Percentiles rank a stretch among this genome's conserved stretches.
These are phyloP conservation scores for Spinibarbus caldwelli DNA, from an alignment of 2,797 vertebrate species.

Conservation along the genomic window DNA sequence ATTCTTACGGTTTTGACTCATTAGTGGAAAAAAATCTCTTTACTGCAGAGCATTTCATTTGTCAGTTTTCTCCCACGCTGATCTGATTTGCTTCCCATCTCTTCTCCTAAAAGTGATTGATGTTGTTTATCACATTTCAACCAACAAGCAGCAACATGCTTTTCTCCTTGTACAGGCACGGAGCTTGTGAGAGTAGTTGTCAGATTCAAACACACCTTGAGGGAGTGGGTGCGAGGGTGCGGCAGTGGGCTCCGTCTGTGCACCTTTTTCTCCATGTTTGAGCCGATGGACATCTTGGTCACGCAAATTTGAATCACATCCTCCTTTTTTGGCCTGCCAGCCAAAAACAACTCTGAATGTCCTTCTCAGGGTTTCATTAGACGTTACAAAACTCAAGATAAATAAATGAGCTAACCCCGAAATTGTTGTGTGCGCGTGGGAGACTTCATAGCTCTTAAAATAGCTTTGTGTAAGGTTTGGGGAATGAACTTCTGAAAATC, in stretches of 20 bases:
- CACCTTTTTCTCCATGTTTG: background rate
- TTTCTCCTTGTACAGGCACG: slow-evolving; percentile 8
- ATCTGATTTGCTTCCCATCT: background rate
- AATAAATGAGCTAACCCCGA: slow-evolving; percentile 82
- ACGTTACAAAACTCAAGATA: slow-evolving; percentile 77
- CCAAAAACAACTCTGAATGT: slow-evolving; percentile 76
- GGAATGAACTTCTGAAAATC: slow-evolving; percentile 74
- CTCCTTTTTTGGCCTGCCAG: slow-evolving; percentile 35
- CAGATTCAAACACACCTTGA: slow-evolving; percentile 36
- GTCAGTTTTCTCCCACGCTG: slow-evolving; percentile 32
- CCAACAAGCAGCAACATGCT: slow-evolving; percentile 45
- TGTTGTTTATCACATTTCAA: slow-evolving; percentile 32
- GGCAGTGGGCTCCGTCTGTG: slow-evolving; percentile 5
- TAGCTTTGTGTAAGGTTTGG: slow-evolving; percentile 73
- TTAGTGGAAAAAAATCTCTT: background rate
- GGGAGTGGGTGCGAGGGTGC: slow-evolving; percentile 21
- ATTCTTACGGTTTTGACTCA: background rate
- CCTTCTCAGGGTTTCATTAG: slow-evolving; percentile 77
- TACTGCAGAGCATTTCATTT: background rate
- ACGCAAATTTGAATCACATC: slow-evolving; percentile 11
- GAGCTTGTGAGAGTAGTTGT: background rate
- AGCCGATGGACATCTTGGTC: slow-evolving; percentile 17
- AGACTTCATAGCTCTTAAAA: slow-evolving; percentile 79
- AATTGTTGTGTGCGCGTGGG: slow-evolving; percentile 79
- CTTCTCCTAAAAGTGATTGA: slow-evolving; percentile 20